These are phyloP conservation scores for Trachelus troglodyta DNA, from an alignment of 2,888 invertebrate genomes.

Conservation along the genomic window DNA sequence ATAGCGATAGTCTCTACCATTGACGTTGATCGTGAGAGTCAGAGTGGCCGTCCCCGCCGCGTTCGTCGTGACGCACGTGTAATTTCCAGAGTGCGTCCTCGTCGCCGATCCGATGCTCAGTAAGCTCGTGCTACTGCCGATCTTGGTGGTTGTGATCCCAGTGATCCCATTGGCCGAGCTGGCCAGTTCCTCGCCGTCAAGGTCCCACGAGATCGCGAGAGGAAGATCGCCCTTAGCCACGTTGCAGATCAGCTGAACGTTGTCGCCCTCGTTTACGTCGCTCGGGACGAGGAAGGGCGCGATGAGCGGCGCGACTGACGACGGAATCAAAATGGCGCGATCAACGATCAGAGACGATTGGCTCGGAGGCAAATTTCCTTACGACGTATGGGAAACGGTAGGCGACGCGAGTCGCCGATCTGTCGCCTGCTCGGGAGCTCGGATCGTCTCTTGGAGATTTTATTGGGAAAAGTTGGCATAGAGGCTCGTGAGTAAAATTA, in stretches of 20 bases:
- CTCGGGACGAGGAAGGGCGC: slow-evolving; percentile 70
- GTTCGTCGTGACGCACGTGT: slow-evolving; percentile 73
- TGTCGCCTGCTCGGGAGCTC: no score
- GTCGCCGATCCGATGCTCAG: slow-evolving; percentile 74
- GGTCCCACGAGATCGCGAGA: slow-evolving; percentile 74
- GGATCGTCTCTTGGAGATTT: no score
- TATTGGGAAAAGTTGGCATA: no score
- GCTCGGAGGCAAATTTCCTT: no score
- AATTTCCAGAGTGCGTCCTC: slow-evolving; percentile 73
- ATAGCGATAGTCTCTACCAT: slow-evolving; percentile 64
- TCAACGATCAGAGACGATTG: no score
- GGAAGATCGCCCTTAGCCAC: slow-evolving; percentile 76
- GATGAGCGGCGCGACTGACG: slow-evolving; percentile 74
- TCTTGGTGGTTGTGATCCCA: slow-evolving; percentile 68
- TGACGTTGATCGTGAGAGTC: slow-evolving; percentile 72
- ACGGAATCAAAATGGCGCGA: slow-evolving; percentile 23
- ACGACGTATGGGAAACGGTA: no score
- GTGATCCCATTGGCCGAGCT: slow-evolving; percentile 70
- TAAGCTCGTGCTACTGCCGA: slow-evolving; percentile 71
- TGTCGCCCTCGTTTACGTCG: slow-evolving; percentile 73
- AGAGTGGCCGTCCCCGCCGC: slow-evolving; percentile 71
- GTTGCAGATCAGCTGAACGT: slow-evolving; percentile 74
- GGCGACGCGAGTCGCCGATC: no score
- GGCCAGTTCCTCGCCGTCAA: slow-evolving; percentile 68
- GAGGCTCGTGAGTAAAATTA: no score